phyloP scores from a whole-genome alignment of 2,888 invertebrate species.

The Marronus borbonicus region DNA sequence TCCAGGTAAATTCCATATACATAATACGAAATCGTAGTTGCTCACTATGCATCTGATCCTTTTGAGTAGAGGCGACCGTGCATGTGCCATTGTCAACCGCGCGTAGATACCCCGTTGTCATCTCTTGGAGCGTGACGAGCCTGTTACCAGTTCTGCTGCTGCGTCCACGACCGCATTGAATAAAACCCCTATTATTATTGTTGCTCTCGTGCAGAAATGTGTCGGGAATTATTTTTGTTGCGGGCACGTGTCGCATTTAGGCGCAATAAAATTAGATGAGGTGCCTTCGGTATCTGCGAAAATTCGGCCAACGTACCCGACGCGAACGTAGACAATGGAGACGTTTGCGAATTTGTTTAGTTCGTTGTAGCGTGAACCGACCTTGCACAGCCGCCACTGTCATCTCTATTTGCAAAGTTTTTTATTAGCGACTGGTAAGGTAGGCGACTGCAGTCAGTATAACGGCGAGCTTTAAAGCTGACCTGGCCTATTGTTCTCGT shows the following conservation, averaged over 20 bases:
- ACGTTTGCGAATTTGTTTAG: slow-evolving; percentile 20
- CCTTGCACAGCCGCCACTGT: not conserved
- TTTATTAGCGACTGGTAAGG: not conserved
- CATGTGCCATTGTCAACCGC: slow-evolving; percentile 67
- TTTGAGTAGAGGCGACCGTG: slow-evolving; percentile 67
- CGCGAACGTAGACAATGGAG: slow-evolving; percentile 18
- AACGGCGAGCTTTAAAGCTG: not conserved
- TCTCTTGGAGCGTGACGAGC: slow-evolving; percentile 19
- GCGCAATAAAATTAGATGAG: slow-evolving; percentile 49
- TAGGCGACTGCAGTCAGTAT: slow-evolving; percentile 10
- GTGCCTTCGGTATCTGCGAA: slow-evolving; percentile 22
- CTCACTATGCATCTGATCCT: slow-evolving; percentile 54
- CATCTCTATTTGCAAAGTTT: not conserved
- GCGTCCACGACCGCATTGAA: slow-evolving; percentile 42
- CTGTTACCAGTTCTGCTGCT: slow-evolving; percentile 44
- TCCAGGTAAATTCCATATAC: slow-evolving; percentile 56
- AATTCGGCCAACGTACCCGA: slow-evolving; percentile 18
- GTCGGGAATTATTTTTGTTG: slow-evolving; percentile 49
- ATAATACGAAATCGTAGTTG: not conserved
- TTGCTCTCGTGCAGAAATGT: slow-evolving; percentile 14
- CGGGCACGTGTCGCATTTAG: slow-evolving; percentile 46
- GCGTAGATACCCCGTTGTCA: slow-evolving; percentile 61
- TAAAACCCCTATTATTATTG: slow-evolving; percentile 41
- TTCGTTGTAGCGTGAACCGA: slow-evolving; percentile 1
- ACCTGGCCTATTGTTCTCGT: slow-evolving; percentile 14